Conservation (phyloP, 2,113 vertebrate genomes). For the Apistogramma diplotaenia region DNA sequence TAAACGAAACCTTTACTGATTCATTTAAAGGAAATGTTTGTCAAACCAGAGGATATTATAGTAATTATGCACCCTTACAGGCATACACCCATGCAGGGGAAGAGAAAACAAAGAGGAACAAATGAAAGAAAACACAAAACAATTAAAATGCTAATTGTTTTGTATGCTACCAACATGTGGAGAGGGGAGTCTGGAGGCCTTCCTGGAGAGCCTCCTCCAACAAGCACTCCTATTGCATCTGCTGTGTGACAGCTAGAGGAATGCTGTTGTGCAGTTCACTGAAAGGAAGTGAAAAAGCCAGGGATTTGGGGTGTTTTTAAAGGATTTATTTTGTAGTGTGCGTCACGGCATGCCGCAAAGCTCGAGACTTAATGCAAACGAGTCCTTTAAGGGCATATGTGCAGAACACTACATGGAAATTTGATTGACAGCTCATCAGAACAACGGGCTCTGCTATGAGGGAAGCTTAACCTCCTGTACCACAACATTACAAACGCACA, state of each 20-base stretch:
- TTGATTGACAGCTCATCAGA: constrained; percentile 67
- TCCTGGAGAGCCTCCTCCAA: constrained; percentile 33
- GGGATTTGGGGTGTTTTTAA: background rate
- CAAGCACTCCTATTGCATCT: constrained; percentile 39
- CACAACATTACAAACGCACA: constrained; percentile 55
- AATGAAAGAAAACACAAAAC: constrained; percentile 65
- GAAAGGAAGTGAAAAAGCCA: background rate
- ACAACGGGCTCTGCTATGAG: constrained; percentile 62
- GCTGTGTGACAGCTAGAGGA: background rate
- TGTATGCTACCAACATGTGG: constrained; percentile 46
- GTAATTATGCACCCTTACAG: constrained; percentile 60
- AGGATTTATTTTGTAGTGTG: constrained; percentile 1
- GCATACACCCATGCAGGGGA: constrained; percentile 46
- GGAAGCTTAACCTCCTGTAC: constrained; percentile 28
- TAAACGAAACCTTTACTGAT: constrained; percentile 18
- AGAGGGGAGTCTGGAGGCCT: constrained; percentile 46
- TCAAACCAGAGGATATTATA: constrained; percentile 33
- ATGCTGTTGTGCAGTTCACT: background rate
- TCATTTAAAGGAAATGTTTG: constrained; percentile 32
- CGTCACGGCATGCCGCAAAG: background rate
- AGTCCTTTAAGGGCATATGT: constrained; percentile 17
- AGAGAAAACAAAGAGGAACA: constrained; percentile 53
- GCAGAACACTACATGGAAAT: constrained; percentile 29
- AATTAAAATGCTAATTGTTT: constrained; percentile 77
- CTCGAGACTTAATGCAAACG: constrained; percentile 19